Evolutionary conservation across 2,888 invertebrate species (phyloP).

Genomic region (Dione juno): DNA sequence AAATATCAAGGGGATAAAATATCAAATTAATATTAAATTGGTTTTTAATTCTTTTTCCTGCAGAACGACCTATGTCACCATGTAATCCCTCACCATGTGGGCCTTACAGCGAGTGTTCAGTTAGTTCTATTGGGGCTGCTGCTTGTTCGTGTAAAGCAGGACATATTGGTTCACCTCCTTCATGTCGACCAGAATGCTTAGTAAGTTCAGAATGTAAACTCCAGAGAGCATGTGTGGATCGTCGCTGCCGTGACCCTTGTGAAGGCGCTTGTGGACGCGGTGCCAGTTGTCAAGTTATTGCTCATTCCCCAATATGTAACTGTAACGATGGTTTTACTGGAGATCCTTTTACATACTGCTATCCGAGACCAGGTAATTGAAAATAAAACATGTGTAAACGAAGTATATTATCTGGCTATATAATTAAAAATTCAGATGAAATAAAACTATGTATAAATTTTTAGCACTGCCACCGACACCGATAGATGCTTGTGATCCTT

Average conservation of each 20-base stretch:
- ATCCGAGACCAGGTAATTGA: conserved; percentile 80
- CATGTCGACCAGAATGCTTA: conserved; percentile 90
- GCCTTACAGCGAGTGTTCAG: conserved; percentile 86
- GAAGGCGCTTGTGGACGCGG: conserved; percentile 89
- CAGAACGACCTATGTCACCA: conserved; percentile 58
- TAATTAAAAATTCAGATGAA: background rate
- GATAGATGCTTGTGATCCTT: conserved; percentile 85
- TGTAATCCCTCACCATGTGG: conserved; percentile 92
- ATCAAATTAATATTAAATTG: background rate
- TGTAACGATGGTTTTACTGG: conserved; percentile 87
- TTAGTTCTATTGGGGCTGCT: conserved; percentile 80
- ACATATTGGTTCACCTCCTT: conserved; percentile 89
- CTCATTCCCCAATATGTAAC: conserved; percentile 89
- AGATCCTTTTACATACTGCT: conserved; percentile 88
- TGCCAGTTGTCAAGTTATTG: conserved; percentile 88
- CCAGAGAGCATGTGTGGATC: conserved; percentile 87
- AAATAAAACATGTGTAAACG: background rate
- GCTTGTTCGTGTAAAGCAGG: conserved; percentile 88
- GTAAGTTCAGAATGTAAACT: conserved; percentile 88
- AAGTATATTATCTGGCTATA: background rate
- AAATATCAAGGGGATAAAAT: background rate
- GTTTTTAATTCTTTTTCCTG: conserved; percentile 36
- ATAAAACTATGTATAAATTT: conserved; percentile 27
- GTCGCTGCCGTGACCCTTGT: conserved; percentile 89
- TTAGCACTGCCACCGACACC: conserved; percentile 57